Evolutionary conservation across 2,888 invertebrate species (phyloP).

Genomic region (Acrobasis consociella): DNA sequence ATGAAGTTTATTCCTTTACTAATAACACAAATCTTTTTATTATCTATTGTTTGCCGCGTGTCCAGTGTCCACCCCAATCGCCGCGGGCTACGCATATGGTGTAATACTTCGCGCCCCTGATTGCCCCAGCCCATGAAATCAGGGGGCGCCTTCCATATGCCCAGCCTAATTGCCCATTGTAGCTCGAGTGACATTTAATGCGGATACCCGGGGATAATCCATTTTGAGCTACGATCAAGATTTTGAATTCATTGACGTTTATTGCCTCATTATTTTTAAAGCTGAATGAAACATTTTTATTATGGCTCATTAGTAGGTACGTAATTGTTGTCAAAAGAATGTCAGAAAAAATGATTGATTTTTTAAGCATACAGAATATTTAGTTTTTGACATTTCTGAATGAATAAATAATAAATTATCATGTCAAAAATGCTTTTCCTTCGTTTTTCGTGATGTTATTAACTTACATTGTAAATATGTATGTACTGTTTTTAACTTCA

Average conservation of each 20-base stretch:
- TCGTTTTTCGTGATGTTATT: too few relatives aligned
- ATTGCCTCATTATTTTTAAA: background rate
- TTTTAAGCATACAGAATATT: too few relatives aligned
- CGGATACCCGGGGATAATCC: constrained; percentile 15
- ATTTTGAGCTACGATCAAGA: constrained; percentile 5
- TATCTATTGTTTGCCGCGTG: constrained; percentile 12
- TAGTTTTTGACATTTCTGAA: too few relatives aligned
- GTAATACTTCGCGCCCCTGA: constrained; percentile 14
- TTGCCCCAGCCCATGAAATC: constrained; percentile 16
- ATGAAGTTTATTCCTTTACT: background rate
- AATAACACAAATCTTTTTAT: constrained; percentile 19
- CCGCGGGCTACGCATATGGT: constrained; percentile 19
- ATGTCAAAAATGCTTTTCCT: too few relatives aligned
- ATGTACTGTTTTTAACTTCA: too few relatives aligned
- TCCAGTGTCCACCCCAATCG: constrained; percentile 1
- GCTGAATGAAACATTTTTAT: background rate
- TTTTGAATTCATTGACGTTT: background rate
- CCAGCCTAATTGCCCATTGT: constrained; percentile 28
- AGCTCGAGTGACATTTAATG: constrained; percentile 22
- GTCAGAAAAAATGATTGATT: too few relatives aligned
- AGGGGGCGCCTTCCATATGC: constrained; percentile 26
- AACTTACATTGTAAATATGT: too few relatives aligned
- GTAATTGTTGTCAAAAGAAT: too few relatives aligned
- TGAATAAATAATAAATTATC: too few relatives aligned
- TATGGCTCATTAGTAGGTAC: too few relatives aligned